These are phyloP conservation scores for Drosophila cardini DNA, from an alignment of 1,140 invertebrate genomes.

Conservation along the genomic window DNA sequence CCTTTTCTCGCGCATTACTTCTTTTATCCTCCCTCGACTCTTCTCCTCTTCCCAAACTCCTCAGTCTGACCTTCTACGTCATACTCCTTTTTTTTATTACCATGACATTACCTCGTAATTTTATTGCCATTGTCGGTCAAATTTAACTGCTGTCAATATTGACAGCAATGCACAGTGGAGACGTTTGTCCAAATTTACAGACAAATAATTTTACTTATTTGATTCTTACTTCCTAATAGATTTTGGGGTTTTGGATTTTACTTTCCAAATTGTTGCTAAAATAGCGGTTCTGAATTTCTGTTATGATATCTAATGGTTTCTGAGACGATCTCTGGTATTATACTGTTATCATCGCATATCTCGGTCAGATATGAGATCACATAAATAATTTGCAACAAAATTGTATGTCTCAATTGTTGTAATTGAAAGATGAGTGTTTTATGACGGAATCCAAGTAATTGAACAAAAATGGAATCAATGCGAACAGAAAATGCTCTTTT, in stretches of 20 bases:
- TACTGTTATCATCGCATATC: too few relatives aligned
- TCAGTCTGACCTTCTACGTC: neutral
- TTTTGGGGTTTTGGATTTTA: too few relatives aligned
- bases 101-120: constrained; percentile 1
- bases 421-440: constrained; percentile 32
- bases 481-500: neutral
- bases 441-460: neutral
- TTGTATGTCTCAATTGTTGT: constrained; percentile 12
- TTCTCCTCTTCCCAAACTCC: neutral
- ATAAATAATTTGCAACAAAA: constrained; percentile 4
- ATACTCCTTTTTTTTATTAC: neutral
- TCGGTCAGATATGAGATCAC: neutral
- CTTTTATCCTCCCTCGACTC: neutral
- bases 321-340: too few relatives aligned
- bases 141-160: neutral
- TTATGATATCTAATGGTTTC: too few relatives aligned
- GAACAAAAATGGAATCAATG: too few relatives aligned
- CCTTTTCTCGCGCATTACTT: neutral
- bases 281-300: too few relatives aligned
- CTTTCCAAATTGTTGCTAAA: too few relatives aligned
- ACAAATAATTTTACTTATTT: neutral
- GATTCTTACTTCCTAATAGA: too few relatives aligned
- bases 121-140: constrained; percentile 1
- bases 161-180: constrained; percentile 32
- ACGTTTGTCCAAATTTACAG: neutral